Evolutionary conservation across 2,113 vertebrate genomes (phyloP).

Genomic region (Brevimyrus niger): DNA sequence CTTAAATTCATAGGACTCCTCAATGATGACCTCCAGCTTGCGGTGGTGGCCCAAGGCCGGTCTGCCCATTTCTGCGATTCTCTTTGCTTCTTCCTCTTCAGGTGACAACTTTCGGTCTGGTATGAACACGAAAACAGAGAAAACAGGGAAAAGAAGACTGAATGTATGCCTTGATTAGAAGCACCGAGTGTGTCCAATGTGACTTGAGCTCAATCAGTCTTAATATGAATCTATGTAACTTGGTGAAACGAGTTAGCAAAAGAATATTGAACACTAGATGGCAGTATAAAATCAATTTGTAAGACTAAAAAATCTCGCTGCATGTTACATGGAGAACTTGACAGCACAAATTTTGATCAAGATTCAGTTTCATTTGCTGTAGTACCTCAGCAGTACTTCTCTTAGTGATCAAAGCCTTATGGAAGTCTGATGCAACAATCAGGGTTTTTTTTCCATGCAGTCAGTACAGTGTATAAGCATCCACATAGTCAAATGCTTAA

Average conservation of each 20-base stretch:
- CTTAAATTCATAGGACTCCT: slow-evolving; percentile 99
- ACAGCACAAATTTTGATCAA: background rate
- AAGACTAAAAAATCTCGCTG: background rate
- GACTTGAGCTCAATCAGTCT: background rate
- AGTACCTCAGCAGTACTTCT: background rate
- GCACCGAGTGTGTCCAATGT: background rate
- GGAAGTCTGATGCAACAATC: slow-evolving; percentile 13
- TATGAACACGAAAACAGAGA: slow-evolving; percentile 72
- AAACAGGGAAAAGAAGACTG: slow-evolving; percentile 23
- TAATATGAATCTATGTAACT: background rate
- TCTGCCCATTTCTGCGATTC: slow-evolving; percentile 97
- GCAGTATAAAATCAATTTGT: background rate
- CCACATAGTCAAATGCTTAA: background rate
- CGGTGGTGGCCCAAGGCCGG: slow-evolving; percentile 84
- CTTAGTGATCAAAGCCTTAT: background rate
- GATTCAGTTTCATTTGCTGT: background rate
- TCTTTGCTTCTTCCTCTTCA: slow-evolving; percentile 89
- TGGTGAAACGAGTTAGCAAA: background rate
- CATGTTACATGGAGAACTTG: background rate
- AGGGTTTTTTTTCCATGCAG: background rate
- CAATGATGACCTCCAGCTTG: slow-evolving; percentile 95
- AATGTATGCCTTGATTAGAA: background rate
- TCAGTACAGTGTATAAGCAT: background rate
- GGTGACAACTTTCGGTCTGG: slow-evolving; percentile 81
- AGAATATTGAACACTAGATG: slow-evolving; percentile 11